Evolutionary conservation across 2,797 vertebrate genomes (phyloP), one percentile per base, ranked within the genome.

Genomic region (Sebastes wilsoni): DNA sequence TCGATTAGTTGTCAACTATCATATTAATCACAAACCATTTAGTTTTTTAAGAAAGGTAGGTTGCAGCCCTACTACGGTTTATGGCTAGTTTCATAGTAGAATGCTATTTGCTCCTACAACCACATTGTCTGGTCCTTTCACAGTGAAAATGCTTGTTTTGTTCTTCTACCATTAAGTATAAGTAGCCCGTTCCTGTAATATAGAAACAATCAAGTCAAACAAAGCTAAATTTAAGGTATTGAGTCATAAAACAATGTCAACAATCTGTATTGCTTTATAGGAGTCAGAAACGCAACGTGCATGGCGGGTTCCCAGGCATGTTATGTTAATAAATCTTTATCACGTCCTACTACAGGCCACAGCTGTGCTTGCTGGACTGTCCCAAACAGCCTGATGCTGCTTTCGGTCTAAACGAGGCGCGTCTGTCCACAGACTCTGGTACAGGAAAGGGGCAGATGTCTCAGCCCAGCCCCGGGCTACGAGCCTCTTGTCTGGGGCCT

Each of bases 361-460:
- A 92, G 90, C 90, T 93, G 91, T 75, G 79, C 79, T 85, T 30
- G 62, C 59, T 70, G 82, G 87, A 74, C 82, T 70, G 72, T 83
- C 75, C 64, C 62, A 72, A 84, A 81, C 77, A 71, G 71, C 68
- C 72, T 38, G 59, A 68, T 59, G 83, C 82, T 58, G 71, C 86
- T 32, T 58, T 77, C 12, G n/a, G 79, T 77, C 71, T 67, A 60
- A 91, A 84, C 12, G 27, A 87, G 77, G 69, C 77, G 14, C 22
- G 34, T 87, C 81, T 86, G 80, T 81, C 75, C 62, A 46, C 75
- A 79, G 68, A 81, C 67, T 85, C 38, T 81, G 75, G 46, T 83
- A 89, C 86, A 90, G 88, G 91, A 92, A 93, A 87, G 77, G 85
- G 89, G 88, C 93, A 95, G 94, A 94, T 95, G 94, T 94, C 91